These are phyloP conservation scores for Protophormia terraenovae DNA, from an alignment of 2,888 invertebrate species.

Conservation along the genomic window DNA sequence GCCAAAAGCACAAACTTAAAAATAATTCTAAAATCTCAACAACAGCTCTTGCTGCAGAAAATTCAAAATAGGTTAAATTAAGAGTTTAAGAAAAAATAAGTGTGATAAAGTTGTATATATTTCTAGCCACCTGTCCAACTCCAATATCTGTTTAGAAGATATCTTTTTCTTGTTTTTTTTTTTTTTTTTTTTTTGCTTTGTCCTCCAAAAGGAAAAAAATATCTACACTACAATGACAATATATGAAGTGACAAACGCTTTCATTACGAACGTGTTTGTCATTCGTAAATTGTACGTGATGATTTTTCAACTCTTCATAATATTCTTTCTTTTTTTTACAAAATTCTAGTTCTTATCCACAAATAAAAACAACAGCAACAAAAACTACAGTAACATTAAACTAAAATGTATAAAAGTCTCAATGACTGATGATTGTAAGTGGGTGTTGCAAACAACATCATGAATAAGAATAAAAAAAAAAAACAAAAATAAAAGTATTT, in stretches of 20 bases:
- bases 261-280: constrained; percentile 64
- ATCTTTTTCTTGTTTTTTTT: no score
- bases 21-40: no score
- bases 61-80: no score
- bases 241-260: constrained; percentile 67
- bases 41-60: no score
- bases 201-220: no score
- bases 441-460: constrained; percentile 35
- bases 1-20: no score
- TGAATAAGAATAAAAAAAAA: not conserved
- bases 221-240: constrained; percentile 47
- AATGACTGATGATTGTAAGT: constrained; percentile 31
- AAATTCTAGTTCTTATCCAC: constrained; percentile 26
- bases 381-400: not conserved
- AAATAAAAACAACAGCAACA: not conserved
- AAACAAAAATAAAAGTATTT: constrained; percentile 12
- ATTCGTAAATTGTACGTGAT: constrained; percentile 63
- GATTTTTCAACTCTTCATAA: constrained; percentile 54
- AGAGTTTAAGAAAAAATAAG: no score
- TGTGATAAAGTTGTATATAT: not conserved
- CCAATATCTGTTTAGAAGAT: not conserved
- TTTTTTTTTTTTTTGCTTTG: no score
- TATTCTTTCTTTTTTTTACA: not conserved
- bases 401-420: not conserved
- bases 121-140: constrained; percentile 14